Conservation (phyloP, 2,113 vertebrate genomes). For the Boleophthalmus pectinirostris region DNA sequence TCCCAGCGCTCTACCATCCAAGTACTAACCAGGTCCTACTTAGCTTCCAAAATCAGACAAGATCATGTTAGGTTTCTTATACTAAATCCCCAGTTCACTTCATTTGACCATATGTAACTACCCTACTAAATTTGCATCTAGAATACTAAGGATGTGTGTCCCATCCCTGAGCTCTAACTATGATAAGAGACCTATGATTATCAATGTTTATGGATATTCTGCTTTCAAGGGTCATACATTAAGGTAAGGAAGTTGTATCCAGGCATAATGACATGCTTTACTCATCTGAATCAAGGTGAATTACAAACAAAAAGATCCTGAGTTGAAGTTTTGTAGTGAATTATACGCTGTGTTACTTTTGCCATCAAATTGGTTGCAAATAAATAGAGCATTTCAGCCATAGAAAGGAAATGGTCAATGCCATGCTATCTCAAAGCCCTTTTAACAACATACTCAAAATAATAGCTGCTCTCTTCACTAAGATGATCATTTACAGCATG, state of each 20-base stretch:
- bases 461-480: slow-evolving; percentile 61
- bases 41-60: no score
- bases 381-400: slow-evolving; percentile 42
- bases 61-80: neutral
- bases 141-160: neutral
- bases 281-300: slow-evolving; percentile 23
- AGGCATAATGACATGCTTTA: neutral
- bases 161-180: neutral
- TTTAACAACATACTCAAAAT: slow-evolving; percentile 69
- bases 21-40: no score
- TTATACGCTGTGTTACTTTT: slow-evolving; percentile 47
- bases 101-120: neutral
- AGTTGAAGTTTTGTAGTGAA: slow-evolving; percentile 27
- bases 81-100: neutral
- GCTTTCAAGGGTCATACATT: neutral
- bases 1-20: no score
- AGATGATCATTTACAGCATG: slow-evolving; percentile 73
- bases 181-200: neutral
- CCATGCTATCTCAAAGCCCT: slow-evolving; percentile 53
- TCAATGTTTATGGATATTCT: neutral
- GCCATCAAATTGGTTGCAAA: slow-evolving; percentile 42
- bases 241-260: slow-evolving; percentile 10
- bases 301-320: slow-evolving; percentile 22
- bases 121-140: no score
- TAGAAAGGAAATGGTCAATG: slow-evolving; percentile 42